Base-by-base conservation (phyloP, 1,140 invertebrate species). In the Xylocopa sonorina region DNA sequence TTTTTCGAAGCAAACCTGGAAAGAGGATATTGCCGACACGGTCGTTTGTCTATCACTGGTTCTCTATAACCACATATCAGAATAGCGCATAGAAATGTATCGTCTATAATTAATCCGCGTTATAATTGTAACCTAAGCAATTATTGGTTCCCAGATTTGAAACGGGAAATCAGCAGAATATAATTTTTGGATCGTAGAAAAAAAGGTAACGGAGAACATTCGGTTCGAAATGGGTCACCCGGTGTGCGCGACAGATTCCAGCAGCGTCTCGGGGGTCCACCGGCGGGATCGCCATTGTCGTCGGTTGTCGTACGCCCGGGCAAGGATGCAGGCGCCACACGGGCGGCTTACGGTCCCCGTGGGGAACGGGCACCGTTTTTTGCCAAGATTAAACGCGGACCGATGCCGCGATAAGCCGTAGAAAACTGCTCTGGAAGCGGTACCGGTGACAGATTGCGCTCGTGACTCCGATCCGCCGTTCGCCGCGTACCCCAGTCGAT, bases 341-440 rank as follows among this genome's bases (percentile, higher is more conserved):
- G 88, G 89, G 88, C 90, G 90, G 89, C 90, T 90, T 90, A 88
- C 87, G 82, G 77, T 75, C 86, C 83, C 86, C 80, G 66, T 81
- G 81, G 29, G 71, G 76, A 83, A 85, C 84, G 84, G 87, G 85
- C 88, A 87, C 85, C 80, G 84, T 88, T 89, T 90, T 90, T 90
- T 90, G 88, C 86, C 7, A 73, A 89, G 91, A 92, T 92, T 92
- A 92, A 92, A 92, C 89, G 90, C 89, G 85, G 90, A 84, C 88
- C 90, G 91, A 92, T 92, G 87, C 89, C 81, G 87, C 90, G 91
- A 92, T 92, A 92, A 92, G 91, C 89, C 86, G 85, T 85, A 89
- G 90, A 89, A 90, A 91, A 91, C 88, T 88, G 87, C 83, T 85
- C 85, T 88, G 83, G 87, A 90, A 90, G 90, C 86, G 87, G 89